These are phyloP conservation scores for Corydoras sp. DNA, from an alignment of 2,113 vertebrate species.

Conservation along the genomic window DNA sequence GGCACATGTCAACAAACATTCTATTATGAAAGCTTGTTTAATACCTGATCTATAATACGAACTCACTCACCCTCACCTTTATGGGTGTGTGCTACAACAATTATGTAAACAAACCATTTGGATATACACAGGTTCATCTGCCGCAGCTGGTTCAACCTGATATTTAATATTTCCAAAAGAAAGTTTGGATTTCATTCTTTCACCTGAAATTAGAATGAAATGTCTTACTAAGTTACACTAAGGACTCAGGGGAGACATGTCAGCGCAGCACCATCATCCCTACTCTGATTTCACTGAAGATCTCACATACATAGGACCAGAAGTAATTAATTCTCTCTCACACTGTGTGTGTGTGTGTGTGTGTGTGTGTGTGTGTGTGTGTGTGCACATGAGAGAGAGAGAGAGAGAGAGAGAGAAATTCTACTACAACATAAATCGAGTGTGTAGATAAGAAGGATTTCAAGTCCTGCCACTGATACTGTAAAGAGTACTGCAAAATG, in stretches of 20 bases:
- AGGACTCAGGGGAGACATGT: conserved; percentile 13
- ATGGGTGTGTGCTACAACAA: neutral
- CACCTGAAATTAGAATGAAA: conserved; percentile 30
- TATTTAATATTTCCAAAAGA: neutral
- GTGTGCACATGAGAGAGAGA: too few relatives aligned
- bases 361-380: too few relatives aligned
- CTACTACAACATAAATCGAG: neutral
- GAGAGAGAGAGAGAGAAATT: too few relatives aligned
- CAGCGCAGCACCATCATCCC: conserved; percentile 16
- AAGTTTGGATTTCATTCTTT: neutral
- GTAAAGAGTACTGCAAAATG: conserved; percentile 21
- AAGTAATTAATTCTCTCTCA: conserved; percentile 20
- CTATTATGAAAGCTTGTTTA: too few relatives aligned
- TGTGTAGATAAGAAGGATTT: conserved; percentile 26
- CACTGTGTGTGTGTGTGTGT: neutral
- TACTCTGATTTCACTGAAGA: conserved; percentile 37
- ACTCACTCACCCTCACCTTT: neutral
- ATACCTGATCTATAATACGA: too few relatives aligned
- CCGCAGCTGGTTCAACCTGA: neutral
- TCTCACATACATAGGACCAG: conserved; percentile 13
- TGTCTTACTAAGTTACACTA: conserved; percentile 31
- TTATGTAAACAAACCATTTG: conserved; percentile 3
- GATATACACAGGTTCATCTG: neutral
- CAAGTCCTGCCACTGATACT: conserved; percentile 31
- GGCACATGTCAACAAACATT: too few relatives aligned